Evolutionary conservation across 2,797 vertebrate genomes (phyloP), one percentile per base, ranked within the genome.

Genomic region (Sebastes steindachneri): DNA sequence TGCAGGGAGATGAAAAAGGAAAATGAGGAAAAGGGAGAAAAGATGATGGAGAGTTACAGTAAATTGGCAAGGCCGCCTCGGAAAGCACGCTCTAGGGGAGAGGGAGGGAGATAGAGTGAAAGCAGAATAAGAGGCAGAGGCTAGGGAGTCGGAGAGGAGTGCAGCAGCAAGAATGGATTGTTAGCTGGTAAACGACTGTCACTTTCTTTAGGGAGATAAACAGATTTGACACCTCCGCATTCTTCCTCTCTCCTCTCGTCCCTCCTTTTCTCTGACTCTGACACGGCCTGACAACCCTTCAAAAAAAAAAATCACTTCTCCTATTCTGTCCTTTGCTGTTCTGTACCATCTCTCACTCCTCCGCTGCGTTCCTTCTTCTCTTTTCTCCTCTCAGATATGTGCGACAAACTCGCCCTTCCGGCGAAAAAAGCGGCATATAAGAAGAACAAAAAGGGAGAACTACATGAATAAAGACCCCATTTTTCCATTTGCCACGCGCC

Each of bases 171-270:
- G 79, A 86, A 89, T 84, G 86, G 90, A 89, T 86, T 91, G 89
- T 90, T 92, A 92, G 93, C 87, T 86, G 85, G 92, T 93, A 95
- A 95, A 95, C 77, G 88, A 92, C 90, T 93, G 93, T 93, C 93
- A 92, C 90, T 93, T 87, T 85, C 86, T 92, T 88, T 79, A 54
- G 86, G 77, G 83, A 91, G 89, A 94, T 92, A 91, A 95, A 94
- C 88, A 89, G 85, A 90, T 94, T 87, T 94, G 94, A 95, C 92
- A 92, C 88, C 83, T 85, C 87, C 70, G 84, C 92, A 90, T 89
- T 91, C 84, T 83, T 80, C 85, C 75, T 67, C 73, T 84, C 70
- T 85, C 77, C 75, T 81, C 84, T 68, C 69, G 89, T 90, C 86
- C 84, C 79, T 78, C 86, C 70, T 88, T 84, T 89, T 86, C 83